Evolutionary conservation across 2,888 invertebrate genomes (phyloP).

Genomic region (Cyclophora punctaria): DNA sequence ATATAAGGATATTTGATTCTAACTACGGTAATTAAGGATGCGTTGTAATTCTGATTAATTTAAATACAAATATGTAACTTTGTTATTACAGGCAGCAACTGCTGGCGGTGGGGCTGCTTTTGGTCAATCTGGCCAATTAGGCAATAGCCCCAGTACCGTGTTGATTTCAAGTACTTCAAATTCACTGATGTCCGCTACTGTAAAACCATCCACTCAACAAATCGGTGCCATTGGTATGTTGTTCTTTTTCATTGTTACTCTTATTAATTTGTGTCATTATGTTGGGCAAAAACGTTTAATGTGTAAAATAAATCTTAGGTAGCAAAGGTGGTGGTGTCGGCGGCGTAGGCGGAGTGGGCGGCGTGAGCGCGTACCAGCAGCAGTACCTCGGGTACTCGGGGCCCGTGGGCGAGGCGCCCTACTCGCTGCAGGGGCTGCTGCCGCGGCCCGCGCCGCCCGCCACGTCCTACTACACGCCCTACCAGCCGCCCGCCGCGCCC

Average conservation of each 20-base stretch:
- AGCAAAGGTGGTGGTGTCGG: slow-evolving; percentile 60
- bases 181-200: slow-evolving; percentile 90
- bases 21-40: too few relatives aligned
- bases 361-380: slow-evolving; percentile 67
- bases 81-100: slow-evolving; percentile 51
- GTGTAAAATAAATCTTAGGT: slow-evolving; percentile 24
- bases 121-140: slow-evolving; percentile 86
- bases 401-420: slow-evolving; percentile 61
- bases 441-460: slow-evolving; percentile 66
- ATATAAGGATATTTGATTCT: too few relatives aligned
- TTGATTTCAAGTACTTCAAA: slow-evolving; percentile 91
- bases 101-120: slow-evolving; percentile 80
- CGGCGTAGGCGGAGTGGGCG: slow-evolving; percentile 57
- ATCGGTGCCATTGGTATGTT: slow-evolving; percentile 86
- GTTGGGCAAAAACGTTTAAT: slow-evolving; percentile 1
- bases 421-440: slow-evolving; percentile 62
- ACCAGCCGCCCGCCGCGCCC: slow-evolving; percentile 69
- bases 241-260: not conserved
- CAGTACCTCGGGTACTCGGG: slow-evolving; percentile 67
- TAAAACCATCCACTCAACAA: slow-evolving; percentile 86
- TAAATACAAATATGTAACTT: not conserved
- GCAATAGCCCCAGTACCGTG: slow-evolving; percentile 89
- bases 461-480: slow-evolving; percentile 66
- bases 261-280: too few relatives aligned
- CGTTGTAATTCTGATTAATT: not conserved